Percentiles rank a stretch among this genome's conserved stretches.
Conservation (phyloP, 2,113 vertebrate species). For the Pitta sordida region DNA sequence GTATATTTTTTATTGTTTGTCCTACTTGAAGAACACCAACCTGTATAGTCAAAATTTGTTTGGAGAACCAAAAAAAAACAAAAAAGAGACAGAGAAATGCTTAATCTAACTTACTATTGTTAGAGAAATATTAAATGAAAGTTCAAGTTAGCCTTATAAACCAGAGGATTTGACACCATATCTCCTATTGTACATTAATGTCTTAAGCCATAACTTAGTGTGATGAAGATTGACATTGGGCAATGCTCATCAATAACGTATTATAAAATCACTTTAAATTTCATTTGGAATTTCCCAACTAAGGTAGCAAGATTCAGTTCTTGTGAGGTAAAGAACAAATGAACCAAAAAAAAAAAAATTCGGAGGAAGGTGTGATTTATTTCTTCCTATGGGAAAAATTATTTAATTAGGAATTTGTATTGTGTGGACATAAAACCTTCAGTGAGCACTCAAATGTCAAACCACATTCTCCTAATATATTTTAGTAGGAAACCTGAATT, state of each 20-base stretch:
- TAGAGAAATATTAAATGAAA: background rate
- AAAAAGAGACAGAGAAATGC: fast-evolving
- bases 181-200: background rate
- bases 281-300: background rate
- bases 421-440: background rate
- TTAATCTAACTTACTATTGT: background rate
- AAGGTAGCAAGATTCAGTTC: background rate
- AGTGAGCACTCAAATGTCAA: background rate
- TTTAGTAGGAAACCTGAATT: background rate
- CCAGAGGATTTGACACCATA: background rate
- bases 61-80: background rate
- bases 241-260: background rate
- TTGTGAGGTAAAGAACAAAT: background rate
- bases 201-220: background rate
- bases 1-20: background rate
- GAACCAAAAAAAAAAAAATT: background rate
- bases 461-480: background rate
- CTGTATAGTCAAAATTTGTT: background rate
- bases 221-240: background rate
- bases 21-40: background rate
- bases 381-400: background rate
- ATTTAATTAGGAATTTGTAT: background rate
- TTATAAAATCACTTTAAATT: background rate
- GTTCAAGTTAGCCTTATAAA: background rate
- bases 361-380: background rate